Evolutionary conservation across 30 jellyfish, hydroid and myxozoan genomes (phyloP).

Genomic region (Aurelia sp.): DNA sequence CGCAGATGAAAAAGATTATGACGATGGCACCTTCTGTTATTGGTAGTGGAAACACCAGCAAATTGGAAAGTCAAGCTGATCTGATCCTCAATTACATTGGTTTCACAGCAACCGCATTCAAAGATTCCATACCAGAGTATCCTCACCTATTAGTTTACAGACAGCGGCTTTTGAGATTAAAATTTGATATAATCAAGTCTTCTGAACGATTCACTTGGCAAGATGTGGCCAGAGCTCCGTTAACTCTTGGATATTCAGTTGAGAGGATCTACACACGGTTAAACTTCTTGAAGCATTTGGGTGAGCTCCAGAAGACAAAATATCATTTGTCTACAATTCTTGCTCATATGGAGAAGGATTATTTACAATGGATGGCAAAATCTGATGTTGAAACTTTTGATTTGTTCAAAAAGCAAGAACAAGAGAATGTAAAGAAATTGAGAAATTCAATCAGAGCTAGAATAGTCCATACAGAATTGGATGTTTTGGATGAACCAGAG

Average conservation of each 20-base stretch:
- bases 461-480: constrained; percentile 44
- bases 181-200: constrained; percentile 33
- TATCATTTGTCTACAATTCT: constrained; percentile 32
- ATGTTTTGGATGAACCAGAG: constrained; percentile 23
- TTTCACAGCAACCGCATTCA: constrained; percentile 30
- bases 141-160: constrained; percentile 61
- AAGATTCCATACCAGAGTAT: constrained; percentile 44
- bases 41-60: constrained; percentile 39
- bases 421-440: constrained; percentile 17
- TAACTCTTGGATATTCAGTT: constrained; percentile 53
- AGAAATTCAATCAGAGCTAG: constrained; percentile 36
- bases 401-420: constrained; percentile 28
- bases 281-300: constrained; percentile 34
- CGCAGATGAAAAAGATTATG: constrained; percentile 37
- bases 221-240: constrained; percentile 59
- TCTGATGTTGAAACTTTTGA: constrained; percentile 20
- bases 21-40: constrained; percentile 50
- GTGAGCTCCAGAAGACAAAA: constrained; percentile 21
- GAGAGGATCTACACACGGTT: constrained; percentile 49
- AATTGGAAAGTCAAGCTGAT: constrained; percentile 49
- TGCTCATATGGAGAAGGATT: constrained; percentile 26
- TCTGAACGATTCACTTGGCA: constrained; percentile 47
- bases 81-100: constrained; percentile 53
- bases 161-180: constrained; percentile 43
- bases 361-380: constrained; percentile 25